Base-by-base conservation (phyloP, 2,113 vertebrate species). In the Spea multiplicata region DNA sequence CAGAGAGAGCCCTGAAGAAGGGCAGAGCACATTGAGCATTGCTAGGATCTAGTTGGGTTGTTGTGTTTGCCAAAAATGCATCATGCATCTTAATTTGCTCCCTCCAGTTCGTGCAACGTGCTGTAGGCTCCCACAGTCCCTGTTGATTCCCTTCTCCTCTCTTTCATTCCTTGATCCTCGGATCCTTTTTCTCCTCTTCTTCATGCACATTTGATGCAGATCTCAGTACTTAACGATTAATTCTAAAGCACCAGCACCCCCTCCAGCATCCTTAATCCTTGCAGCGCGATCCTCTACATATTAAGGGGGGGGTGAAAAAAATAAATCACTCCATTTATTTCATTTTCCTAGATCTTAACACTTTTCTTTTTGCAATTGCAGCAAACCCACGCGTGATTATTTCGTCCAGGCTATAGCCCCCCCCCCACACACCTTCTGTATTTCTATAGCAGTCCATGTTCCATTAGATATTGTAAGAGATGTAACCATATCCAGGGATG, bases 31-130 rank as follows among this genome's bases (percentile, higher is more conserved):
- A 85, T 88, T 84, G 87, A 88, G 86, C 83, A 83, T 84, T 81
- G 84, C 85, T 87, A 86, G 83, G 89, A 84, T 86, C 77, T 85
- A 76, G 86, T 84, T 81, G 85, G 87, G 81, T 80, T 86, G 82
- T 84, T 84, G 83, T 61, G 87, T 86, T 88, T 85, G 88, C 88
- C 90, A 83, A 87, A 89, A 88, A 90, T 89, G 89, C 88, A 87
- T 86, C 86, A 84, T 89, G 91, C 90, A 92, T 93, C 88, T 91
- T 89, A 92, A 89, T 92, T 88, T 83, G 81, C 86, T 85, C 57
- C 70, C 16, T 81, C 82, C 85, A 74, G 81, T 77, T 85, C 83
- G 78, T 83, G 77, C 65, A 62, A 72, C 61, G 62, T 47, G 44
- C 70, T 73, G 77, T 46, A 73, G 69, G 49, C 47, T 79, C 76